Evolutionary conservation across 2,113 vertebrate genomes (phyloP).

Genomic region (Eptesicus fuscus): DNA sequence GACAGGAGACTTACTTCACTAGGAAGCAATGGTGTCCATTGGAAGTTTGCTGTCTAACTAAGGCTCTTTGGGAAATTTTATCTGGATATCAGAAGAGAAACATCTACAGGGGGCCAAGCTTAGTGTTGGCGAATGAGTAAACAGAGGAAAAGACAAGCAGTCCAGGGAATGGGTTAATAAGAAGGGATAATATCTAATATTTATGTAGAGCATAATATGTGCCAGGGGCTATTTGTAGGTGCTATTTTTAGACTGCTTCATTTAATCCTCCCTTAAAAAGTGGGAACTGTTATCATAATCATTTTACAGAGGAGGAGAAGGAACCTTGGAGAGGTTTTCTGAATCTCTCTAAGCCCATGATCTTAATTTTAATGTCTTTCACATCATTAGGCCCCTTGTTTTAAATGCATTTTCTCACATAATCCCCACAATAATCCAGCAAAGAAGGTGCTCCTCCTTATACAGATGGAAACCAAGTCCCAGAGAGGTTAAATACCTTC

Average conservation of each 20-base stretch:
- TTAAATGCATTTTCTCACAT: background rate
- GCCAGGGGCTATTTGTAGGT: background rate
- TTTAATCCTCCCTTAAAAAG: constrained; percentile 17
- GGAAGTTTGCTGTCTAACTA: background rate
- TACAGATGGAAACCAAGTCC: background rate
- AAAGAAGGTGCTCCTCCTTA: background rate
- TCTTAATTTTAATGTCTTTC: constrained; percentile 28
- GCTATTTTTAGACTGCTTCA: background rate
- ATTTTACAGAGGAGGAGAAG: background rate
- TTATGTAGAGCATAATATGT: background rate
- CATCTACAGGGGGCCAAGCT: too few species aligned
- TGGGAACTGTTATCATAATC: background rate
- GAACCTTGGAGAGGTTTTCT: constrained; percentile 10
- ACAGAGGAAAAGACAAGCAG: background rate
- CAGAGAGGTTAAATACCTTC: background rate
- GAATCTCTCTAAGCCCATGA: background rate
- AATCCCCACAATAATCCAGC: background rate
- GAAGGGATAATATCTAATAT: background rate
- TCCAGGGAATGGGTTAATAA: background rate
- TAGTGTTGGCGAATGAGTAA: background rate
- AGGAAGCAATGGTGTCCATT: background rate
- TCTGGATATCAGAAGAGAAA: background rate
- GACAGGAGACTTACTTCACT: background rate
- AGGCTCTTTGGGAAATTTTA: background rate
- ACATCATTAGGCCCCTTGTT: background rate